Percentiles rank a stretch among this genome's conserved stretches.
Evolutionary conservation across 37 sponge, comb jelly and placozoan species (phyloP).

Genomic region (Halichondria panicea): DNA sequence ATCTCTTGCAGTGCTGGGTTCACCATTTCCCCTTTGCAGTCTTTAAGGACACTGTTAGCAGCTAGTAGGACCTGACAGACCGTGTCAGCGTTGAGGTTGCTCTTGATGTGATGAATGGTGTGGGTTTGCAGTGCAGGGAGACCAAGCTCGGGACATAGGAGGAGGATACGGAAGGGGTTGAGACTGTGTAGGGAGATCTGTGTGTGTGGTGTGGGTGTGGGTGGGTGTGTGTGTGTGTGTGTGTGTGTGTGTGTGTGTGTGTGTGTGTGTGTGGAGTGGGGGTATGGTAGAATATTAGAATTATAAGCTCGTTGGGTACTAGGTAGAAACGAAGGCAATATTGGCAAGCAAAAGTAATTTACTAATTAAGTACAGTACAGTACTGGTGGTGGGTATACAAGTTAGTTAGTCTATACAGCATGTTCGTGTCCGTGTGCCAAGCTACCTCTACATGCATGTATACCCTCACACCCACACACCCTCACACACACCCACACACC

Average conservation of each 20-base stretch:
- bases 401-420: too few relatives aligned
- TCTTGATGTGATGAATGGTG: slow-evolving; percentile 20
- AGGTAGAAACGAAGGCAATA: too few relatives aligned
- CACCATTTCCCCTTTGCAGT: not conserved
- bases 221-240: not conserved
- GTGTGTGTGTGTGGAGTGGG: not conserved
- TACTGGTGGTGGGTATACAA: too few relatives aligned
- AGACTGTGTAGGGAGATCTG: slow-evolving; percentile 24
- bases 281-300: too few relatives aligned
- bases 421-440: too few relatives aligned
- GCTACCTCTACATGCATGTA: too few relatives aligned
- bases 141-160: slow-evolving; percentile 39
- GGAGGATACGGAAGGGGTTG: slow-evolving; percentile 22
- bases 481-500: slow-evolving; percentile 24
- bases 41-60: not conserved
- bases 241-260: not conserved
- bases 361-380: too few relatives aligned
- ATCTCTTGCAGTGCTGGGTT: slow-evolving; percentile 8
- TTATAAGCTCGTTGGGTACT: too few relatives aligned
- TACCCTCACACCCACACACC: too few relatives aligned
- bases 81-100: slow-evolving; percentile 24
- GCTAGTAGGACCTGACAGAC: slow-evolving; percentile 32
- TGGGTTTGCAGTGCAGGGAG: slow-evolving; percentile 44
- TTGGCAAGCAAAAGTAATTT: too few relatives aligned
- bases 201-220: not conserved